Percentiles rank a stretch among this genome's conserved stretches.
Conservation (phyloP, 2,888 invertebrate species). For the Dryadula phaetusa region DNA sequence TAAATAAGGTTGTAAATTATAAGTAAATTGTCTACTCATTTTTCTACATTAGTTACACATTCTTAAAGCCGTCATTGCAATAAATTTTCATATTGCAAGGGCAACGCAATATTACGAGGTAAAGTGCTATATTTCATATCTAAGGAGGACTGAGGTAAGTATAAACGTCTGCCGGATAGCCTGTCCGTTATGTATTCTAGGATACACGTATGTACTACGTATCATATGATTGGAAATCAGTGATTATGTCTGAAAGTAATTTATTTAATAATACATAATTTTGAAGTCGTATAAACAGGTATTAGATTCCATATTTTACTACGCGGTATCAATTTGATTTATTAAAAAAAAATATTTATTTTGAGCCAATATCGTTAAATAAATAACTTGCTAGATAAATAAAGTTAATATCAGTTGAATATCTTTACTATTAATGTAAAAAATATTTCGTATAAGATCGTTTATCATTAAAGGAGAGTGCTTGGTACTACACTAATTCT, state of each 20-base stretch:
- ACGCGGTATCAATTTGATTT: no score
- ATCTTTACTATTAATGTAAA: no score
- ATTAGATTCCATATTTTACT: no score
- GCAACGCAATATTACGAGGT: slow-evolving; percentile 79
- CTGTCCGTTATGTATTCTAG: slow-evolving; percentile 42
- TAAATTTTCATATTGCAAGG: slow-evolving; percentile 83
- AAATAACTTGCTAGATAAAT: no score
- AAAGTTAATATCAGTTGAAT: no score
- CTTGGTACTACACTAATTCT: slow-evolving; percentile 26
- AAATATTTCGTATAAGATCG: slow-evolving; percentile 9
- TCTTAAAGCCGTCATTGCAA: slow-evolving; percentile 70
- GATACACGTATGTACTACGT: neutral
- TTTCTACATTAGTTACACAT: slow-evolving; percentile 68
- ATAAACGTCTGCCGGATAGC: slow-evolving; percentile 68
- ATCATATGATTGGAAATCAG: slow-evolving; percentile 7
- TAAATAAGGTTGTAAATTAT: slow-evolving; percentile 29
- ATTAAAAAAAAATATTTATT: no score
- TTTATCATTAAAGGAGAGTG: slow-evolving; percentile 15
- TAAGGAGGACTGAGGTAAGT: slow-evolving; percentile 52
- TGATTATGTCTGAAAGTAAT: no score
- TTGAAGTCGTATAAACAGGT: no score
- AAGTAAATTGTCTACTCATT: slow-evolving; percentile 51
- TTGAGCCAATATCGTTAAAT: no score
- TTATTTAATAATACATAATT: no score
- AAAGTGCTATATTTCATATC: slow-evolving; percentile 80